phyloP scores from a whole-genome alignment of 92 coral and sea anemone genomes.

The Umimayanthus kanabou region DNA sequence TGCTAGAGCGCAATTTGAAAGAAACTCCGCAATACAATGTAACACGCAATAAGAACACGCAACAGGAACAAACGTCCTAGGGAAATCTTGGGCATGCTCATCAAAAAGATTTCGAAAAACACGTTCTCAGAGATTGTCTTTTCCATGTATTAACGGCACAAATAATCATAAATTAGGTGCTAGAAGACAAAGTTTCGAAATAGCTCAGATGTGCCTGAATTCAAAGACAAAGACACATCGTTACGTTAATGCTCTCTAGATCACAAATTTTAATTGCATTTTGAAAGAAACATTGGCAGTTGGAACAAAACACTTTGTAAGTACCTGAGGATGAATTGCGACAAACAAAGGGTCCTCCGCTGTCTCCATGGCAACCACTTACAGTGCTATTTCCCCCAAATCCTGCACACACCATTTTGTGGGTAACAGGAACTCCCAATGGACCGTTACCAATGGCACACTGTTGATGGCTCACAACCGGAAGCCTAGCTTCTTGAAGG shows the following conservation, averaged over 20 bases:
- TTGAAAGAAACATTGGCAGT: not conserved
- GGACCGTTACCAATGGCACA: slow-evolving; percentile 8
- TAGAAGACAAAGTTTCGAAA: too few relatives aligned
- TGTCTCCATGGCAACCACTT: slow-evolving; percentile 53
- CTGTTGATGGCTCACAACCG: slow-evolving; percentile 25
- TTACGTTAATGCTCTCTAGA: too few relatives aligned
- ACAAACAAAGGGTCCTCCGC: slow-evolving; percentile 59
- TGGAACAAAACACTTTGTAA: not conserved
- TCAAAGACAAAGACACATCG: too few relatives aligned
- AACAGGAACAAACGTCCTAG: too few relatives aligned
- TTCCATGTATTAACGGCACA: too few relatives aligned
- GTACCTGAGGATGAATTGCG: slow-evolving; percentile 15
- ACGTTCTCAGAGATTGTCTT: too few relatives aligned
- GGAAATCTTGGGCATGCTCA: too few relatives aligned
- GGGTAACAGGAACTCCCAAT: not conserved
- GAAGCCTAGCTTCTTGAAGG: slow-evolving; percentile 51
- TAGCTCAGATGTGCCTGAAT: too few relatives aligned
- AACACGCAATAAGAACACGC: not conserved
- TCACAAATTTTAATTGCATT: not conserved
- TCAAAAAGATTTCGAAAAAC: too few relatives aligned
- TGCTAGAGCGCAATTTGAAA: not conserved
- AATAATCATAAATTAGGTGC: too few relatives aligned
- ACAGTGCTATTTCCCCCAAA: slow-evolving; percentile 49
- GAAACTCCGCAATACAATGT: too few relatives aligned
- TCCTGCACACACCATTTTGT: slow-evolving; percentile 53